phyloP scores from a whole-genome alignment of 2,113 vertebrate genomes.

The Tragelaphus buxtoni region DNA sequence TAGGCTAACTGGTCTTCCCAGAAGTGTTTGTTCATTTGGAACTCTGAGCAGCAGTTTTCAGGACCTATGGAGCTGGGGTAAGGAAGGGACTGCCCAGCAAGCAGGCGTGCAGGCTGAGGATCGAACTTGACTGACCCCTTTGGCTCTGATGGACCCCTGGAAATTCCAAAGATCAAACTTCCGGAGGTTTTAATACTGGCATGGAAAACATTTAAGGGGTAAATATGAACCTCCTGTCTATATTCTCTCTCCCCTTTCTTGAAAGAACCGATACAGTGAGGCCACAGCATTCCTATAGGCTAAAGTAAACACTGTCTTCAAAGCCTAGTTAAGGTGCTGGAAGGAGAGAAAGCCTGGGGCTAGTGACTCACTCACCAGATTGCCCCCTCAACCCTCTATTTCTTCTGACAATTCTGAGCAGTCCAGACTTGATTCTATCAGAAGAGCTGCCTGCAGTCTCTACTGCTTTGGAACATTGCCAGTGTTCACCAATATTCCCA shows the following conservation, averaged over 20 bases:
- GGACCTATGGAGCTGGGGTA: background rate
- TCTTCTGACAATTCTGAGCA: background rate
- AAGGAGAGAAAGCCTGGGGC: background rate
- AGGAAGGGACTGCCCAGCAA: background rate
- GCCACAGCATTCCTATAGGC: background rate
- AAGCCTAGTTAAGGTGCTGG: background rate
- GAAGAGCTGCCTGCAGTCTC: background rate
- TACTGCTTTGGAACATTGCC: background rate
- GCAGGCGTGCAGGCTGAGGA: background rate
- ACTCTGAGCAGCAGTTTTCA: background rate
- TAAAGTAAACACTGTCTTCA: background rate
- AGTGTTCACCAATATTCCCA: background rate
- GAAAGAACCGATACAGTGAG: background rate
- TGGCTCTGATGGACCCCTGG: background rate
- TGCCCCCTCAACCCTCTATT: background rate
- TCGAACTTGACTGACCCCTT: background rate
- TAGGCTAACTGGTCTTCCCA: background rate
- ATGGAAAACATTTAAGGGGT: background rate
- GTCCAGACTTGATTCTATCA: background rate
- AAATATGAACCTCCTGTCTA: background rate
- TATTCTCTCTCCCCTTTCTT: constrained; percentile 20
- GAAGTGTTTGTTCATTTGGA: background rate
- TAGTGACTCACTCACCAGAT: background rate
- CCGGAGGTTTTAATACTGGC: background rate
- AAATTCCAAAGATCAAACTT: background rate